These are phyloP conservation scores for Lagopus leucura DNA, from an alignment of 2,113 vertebrate species.

Conservation along the genomic window DNA sequence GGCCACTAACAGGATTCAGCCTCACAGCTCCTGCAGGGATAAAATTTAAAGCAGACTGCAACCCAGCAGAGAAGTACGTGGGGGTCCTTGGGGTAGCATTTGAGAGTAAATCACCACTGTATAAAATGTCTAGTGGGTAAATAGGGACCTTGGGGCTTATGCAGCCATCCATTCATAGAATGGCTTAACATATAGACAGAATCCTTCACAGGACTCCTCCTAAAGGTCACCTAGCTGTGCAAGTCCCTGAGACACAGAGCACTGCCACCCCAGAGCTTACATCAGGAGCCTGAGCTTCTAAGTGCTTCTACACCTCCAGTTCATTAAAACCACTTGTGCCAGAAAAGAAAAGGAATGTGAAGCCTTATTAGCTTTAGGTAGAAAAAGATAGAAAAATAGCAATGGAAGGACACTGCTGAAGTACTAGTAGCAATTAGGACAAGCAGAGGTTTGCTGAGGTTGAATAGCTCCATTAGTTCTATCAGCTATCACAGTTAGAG, in stretches of 20 bases:
- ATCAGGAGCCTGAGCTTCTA: neutral
- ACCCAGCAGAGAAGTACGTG: neutral
- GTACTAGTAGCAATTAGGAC: neutral
- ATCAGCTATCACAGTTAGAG: neutral
- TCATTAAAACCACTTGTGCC: neutral
- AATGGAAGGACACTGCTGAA: neutral
- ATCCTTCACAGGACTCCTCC: neutral
- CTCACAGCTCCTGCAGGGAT: neutral
- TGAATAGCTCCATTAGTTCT: neutral
- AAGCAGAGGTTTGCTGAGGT: neutral
- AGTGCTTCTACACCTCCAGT: neutral
- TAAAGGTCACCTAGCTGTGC: neutral
- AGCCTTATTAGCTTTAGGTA: neutral
- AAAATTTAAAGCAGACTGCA: neutral
- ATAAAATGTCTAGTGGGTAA: neutral
- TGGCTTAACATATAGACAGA: neutral
- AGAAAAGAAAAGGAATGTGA: neutral
- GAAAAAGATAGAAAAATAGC: neutral
- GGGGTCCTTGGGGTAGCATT: neutral
- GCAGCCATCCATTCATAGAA: neutral
- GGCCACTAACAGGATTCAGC: neutral
- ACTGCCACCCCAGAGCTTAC: accelerated
- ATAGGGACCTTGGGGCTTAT: neutral
- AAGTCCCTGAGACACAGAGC: neutral
- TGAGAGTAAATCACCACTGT: neutral